Evolutionary conservation across 2,888 invertebrate species (phyloP), one percentile per base, ranked within the genome.

Genomic region (Tuta absoluta): DNA sequence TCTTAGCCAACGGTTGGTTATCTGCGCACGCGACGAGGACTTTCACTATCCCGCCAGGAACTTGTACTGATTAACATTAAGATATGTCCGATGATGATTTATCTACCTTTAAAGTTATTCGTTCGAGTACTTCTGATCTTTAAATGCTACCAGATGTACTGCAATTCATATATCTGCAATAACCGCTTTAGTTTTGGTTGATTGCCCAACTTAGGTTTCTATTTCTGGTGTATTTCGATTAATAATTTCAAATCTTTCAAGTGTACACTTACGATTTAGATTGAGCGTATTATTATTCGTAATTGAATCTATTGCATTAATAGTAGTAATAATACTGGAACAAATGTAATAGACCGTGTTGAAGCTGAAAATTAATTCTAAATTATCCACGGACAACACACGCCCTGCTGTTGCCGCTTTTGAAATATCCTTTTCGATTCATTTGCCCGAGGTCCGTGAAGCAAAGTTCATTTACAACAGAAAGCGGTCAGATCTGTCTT

Each of bases 21-120:
- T 53, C 62, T 37, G 33, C 33, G 62, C 57, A 76, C 75, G 75
- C 72, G 70, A 68, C 62, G 63, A 77, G 75, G 77, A 86, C 85
- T 86, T 86, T 86, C 85, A 83, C 86, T 81, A 71, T 80, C 74
- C 71, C 71, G 71, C 72, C 70, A 72, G 73, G 73, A 76, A 73
- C 74, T 66, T 67, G 71, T 69, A 68, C 70, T 70, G 70, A 71
- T 72, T 62, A 51, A 62, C 41, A 53, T 62, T 62, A 7, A 62
- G 53, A 62, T 62, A 53, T 28, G 23, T 53, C 53, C 24, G n/a
- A 24, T 23, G 53, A 53, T 62, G 53, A 61, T 28, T 38, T 41
- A 60, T 60, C 24, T 17, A 24, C 45, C 24, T 60, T 60, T 60
- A 7, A 23, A 33, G 24, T n/a, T 28, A 24, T 56, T 17, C n/a